Evolutionary conservation across 92 coral and sea anemone genomes (phyloP), one percentile per base, ranked within the genome.

Genomic region (Isaurus tuberculatus): DNA sequence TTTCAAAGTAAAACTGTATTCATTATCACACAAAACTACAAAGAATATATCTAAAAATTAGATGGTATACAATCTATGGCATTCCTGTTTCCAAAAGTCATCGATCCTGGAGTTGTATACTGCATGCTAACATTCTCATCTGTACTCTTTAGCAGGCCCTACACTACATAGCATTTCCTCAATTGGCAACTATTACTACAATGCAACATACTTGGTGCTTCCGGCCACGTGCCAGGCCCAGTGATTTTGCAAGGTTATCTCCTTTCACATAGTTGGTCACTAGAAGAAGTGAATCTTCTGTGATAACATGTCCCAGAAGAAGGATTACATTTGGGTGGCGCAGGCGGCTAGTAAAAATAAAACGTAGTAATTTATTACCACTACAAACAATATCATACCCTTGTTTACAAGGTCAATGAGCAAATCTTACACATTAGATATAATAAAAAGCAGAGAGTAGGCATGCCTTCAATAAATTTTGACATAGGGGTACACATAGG

Each of bases 251-350:
- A 6, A 72, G 70, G 46, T 70, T 63, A 10, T 6, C 40, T 44
- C 83, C 83, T 34, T 58, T 72, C 5, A 84, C 71, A 72, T 84
- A 84, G 34, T 84, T 84, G 30, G 88, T 84, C 8, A 84, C 82
- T 5, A 84, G 32, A n/a, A 72, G 32, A 7, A 84, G 34, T 49
- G 80, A 55, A 8, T 63, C 70, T 4, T 73, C 83, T 73, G 83
- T 55, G 1, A 73, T 9, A 9, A 73, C 70, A 84, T 73, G 79
- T 10, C 88, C 73, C 17, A 84, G 29, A 14, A 84, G 32, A 31
- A 84, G 6, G 4, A 84, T 73, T 8, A 84, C 75, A 63, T 84
- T 84, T 51, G 88, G 83, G 58, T 84, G 88, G 32, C 75, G 83
- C 60, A 84, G 40, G 31, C 83, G 67, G 37, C 83, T 73, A 51